phyloP scores from a whole-genome alignment of 2,888 invertebrate genomes.

The Lithodes maja region DNA sequence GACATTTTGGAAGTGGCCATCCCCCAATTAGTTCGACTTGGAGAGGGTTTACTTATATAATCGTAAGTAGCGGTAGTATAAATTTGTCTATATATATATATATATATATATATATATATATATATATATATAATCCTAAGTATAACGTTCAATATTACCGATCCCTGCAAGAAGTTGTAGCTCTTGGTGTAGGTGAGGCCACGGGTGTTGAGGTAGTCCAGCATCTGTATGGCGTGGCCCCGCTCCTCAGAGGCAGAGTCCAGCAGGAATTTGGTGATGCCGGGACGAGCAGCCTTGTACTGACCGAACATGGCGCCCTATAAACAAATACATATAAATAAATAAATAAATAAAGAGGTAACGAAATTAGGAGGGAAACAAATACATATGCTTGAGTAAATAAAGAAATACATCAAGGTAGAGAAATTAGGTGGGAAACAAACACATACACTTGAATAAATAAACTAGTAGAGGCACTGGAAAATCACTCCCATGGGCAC shows the following conservation, averaged over 20 bases:
- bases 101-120: constrained; percentile 29
- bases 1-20: too few species aligned
- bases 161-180: not conserved
- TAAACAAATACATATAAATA: not conserved
- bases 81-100: not conserved
- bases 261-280: constrained; percentile 64
- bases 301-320: constrained; percentile 61
- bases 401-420: too few species aligned
- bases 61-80: not conserved
- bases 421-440: too few species aligned
- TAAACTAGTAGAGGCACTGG: too few species aligned
- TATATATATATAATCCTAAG: not conserved
- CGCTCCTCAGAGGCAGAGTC: constrained; percentile 68
- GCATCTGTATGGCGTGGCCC: constrained; percentile 63
- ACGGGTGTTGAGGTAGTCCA: constrained; percentile 63
- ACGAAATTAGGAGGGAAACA: too few species aligned
- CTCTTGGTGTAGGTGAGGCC: constrained; percentile 9
- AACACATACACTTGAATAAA: too few species aligned
- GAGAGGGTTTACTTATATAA: not conserved
- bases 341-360: too few species aligned
- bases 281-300: constrained; percentile 49
- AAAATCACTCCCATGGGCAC: too few species aligned
- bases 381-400: too few species aligned
- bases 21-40: too few species aligned
- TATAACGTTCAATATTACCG: not conserved